Evolutionary conservation across 1,140 invertebrate species (phyloP), one percentile per base, ranked within the genome.

Genomic region (Catajapyx aquilonaris): DNA sequence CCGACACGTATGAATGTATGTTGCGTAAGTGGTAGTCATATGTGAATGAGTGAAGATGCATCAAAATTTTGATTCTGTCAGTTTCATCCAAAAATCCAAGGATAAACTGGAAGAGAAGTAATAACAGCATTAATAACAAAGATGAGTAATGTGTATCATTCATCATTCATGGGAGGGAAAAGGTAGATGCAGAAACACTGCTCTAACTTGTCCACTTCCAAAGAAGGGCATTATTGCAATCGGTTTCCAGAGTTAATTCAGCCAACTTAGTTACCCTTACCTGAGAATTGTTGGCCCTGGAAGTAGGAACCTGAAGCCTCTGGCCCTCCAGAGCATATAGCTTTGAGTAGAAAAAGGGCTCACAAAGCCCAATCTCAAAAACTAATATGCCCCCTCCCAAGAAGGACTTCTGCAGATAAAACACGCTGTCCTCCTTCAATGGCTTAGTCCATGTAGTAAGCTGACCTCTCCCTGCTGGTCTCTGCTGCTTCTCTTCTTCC

Each of bases 21-120:
- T 66, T 72, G 35, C 81, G 62, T 21, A 87, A 57, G 55, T 87
- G 83, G 52, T 80, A 86, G 53, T 87, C 83, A 47, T 85, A 84
- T 0, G 80, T 79, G 50, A 87, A 87, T 1, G 81, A 86, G 57
- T 87, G 83, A 21, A 85, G 59, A 57, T 87, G 83, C 60, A 81
- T 71, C 22, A 64, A 60, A 25, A 66, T 59, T 55, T 76, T 80
- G 19, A 80, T 70, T 49, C 71, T 71, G 49, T 81, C 77, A 53
- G 75, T 75, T 50, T 78, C 73, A 49, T 80, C 77, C 44, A 81
- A 54, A 53, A 83, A 83, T 44, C 68, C 68, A 33, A 72, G 44
- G 22, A 67, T 68, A 49, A 76, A 69, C 71, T 80, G 53, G 33
- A 60, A 61, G 45, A 45, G 45, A 41, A 43, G 47, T 15, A n/a